Conservation (phyloP, 2,888 invertebrate species). For the Baccha elongata region DNA sequence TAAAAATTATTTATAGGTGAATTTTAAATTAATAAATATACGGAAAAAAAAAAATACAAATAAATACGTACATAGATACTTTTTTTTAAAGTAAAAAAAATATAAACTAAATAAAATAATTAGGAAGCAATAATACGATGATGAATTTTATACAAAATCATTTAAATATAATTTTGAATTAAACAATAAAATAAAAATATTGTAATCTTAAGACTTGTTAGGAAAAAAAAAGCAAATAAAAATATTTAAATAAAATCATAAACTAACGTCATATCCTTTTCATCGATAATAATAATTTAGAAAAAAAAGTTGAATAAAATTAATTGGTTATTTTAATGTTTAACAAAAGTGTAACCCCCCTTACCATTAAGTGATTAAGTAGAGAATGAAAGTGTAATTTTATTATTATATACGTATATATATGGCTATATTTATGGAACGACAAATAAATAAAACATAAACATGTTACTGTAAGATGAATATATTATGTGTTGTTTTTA, state of each 20-base stretch:
- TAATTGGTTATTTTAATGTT: slow-evolving; percentile 56
- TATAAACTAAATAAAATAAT: slow-evolving; percentile 25
- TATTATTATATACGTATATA: slow-evolving; percentile 53
- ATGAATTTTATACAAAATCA: slow-evolving; percentile 66
- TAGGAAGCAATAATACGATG: slow-evolving; percentile 44
- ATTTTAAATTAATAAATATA: slow-evolving; percentile 56
- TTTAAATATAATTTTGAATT: slow-evolving; percentile 39
- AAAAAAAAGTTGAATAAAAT: slow-evolving; percentile 31
- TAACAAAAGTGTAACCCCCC: slow-evolving; percentile 43
- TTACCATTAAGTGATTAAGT: slow-evolving; percentile 51
- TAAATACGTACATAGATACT: slow-evolving; percentile 67
- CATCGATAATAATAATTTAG: slow-evolving; percentile 38
- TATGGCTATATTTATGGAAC: slow-evolving; percentile 71
- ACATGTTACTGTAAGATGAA: slow-evolving; percentile 65
- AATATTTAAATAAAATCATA: slow-evolving; percentile 28
- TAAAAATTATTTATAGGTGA: slow-evolving; percentile 66
- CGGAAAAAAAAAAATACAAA: neutral
- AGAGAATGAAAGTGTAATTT: slow-evolving; percentile 73
- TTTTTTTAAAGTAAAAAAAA: slow-evolving; percentile 54
- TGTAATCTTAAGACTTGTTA: slow-evolving; percentile 63
- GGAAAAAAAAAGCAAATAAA: slow-evolving; percentile 33
- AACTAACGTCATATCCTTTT: slow-evolving; percentile 61
- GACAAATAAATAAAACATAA: slow-evolving; percentile 67
- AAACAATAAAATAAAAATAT: slow-evolving; percentile 22
- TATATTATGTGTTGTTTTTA: neutral